Conservation (phyloP, 2,113 vertebrate genomes). For the Parus major region DNA sequence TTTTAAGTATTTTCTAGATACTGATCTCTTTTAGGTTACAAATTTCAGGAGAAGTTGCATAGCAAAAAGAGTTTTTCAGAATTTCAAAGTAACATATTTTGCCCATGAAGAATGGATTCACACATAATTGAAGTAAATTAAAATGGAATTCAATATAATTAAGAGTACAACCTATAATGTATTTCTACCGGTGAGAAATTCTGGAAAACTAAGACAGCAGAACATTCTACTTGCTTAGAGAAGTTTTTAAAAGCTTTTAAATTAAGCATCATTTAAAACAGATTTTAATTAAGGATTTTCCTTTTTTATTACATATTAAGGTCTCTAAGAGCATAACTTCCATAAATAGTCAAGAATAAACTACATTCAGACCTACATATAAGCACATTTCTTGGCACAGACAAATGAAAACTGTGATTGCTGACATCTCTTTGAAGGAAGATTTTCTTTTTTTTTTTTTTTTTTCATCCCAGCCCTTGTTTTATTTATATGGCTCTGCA, state of each 20-base stretch:
- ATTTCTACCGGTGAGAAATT: constrained; percentile 52
- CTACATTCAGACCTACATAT: constrained; percentile 58
- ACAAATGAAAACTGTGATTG: constrained; percentile 63
- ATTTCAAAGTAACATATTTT: constrained; percentile 41
- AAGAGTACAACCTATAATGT: constrained; percentile 54
- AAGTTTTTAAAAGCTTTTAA: constrained; percentile 70
- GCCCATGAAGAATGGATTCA: constrained; percentile 14
- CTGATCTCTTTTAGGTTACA: constrained; percentile 2
- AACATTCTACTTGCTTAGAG: constrained; percentile 56
- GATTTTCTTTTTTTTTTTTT: constrained; percentile 30
- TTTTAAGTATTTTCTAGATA: background rate
- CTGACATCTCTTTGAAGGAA: constrained; percentile 64
- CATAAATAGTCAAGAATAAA: constrained; percentile 68
- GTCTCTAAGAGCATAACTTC: constrained; percentile 48
- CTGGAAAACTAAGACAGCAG: background rate
- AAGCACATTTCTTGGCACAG: constrained; percentile 62
- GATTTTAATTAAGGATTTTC: constrained; percentile 59
- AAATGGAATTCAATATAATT: constrained; percentile 61
- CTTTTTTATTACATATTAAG: constrained; percentile 43
- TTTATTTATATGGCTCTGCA: constrained; percentile 63
- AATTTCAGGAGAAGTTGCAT: constrained; percentile 13
- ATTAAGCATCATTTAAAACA: constrained; percentile 69
- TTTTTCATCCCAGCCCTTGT: constrained; percentile 35
- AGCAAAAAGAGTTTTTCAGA: constrained; percentile 15
- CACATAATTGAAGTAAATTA: constrained; percentile 54